A percentile compares a stretch with the other conserved stretches of the same genome.
phyloP scores from a whole-genome alignment of 2,888 invertebrate species.

The Sarcophaga rosellei region DNA sequence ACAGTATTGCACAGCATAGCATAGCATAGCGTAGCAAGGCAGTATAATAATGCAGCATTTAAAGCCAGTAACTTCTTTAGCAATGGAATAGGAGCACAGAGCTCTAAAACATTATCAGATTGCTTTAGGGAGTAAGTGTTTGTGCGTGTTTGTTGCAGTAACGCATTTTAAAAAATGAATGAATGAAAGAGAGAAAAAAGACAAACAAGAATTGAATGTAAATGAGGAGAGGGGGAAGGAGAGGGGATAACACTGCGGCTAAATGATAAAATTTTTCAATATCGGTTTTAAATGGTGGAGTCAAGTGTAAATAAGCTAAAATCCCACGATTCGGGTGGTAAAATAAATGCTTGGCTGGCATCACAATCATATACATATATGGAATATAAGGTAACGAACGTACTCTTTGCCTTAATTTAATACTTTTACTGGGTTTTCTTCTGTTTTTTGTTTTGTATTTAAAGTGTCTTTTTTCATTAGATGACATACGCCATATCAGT shows the following conservation, averaged over 20 bases:
- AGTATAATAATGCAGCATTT: background rate
- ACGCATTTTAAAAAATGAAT: constrained; percentile 27
- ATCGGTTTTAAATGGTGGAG: constrained; percentile 45
- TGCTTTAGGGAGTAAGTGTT: constrained; percentile 16
- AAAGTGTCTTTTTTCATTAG: constrained; percentile 62
- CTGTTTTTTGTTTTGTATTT: constrained; percentile 5
- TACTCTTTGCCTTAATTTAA: background rate
- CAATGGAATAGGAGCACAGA: constrained; percentile 26
- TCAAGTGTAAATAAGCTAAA: constrained; percentile 69
- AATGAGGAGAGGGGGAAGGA: background rate
- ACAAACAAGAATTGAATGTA: too few relatives aligned
- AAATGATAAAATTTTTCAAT: too few relatives aligned
- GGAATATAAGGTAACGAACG: background rate
- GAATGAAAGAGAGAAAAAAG: background rate
- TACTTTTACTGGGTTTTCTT: constrained; percentile 22
- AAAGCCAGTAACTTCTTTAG: constrained; percentile 22
- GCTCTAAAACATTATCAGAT: constrained; percentile 1
- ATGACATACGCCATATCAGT: constrained; percentile 66
- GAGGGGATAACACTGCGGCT: too few relatives aligned
- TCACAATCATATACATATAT: background rate
- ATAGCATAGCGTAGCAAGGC: background rate
- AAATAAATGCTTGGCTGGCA: constrained; percentile 4
- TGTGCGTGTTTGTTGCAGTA: constrained; percentile 14
- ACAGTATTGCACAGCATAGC: background rate
- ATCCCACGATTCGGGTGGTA: constrained; percentile 67